Percentiles rank a stretch among this genome's conserved stretches.
phyloP scores from a whole-genome alignment of 2,797 vertebrate genomes.

The Anisognathus igniventris region DNA sequence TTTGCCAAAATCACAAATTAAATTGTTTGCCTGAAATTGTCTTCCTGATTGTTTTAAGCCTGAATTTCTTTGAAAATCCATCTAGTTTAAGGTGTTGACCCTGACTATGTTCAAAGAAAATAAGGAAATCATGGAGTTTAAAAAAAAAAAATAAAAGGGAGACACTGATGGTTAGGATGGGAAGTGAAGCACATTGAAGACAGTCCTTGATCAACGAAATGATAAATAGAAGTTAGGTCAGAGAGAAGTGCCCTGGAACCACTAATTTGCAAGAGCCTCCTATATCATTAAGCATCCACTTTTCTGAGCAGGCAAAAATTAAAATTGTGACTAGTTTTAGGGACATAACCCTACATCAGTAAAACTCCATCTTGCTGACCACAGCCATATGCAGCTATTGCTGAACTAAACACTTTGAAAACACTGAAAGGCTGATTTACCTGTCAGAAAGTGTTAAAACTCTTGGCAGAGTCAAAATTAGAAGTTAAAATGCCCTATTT shows the following conservation, averaged over 20 bases:
- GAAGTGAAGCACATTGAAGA: neutral
- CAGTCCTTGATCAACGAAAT: neutral
- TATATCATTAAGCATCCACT: neutral
- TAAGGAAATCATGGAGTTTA: neutral
- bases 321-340: neutral
- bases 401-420: constrained; percentile 56
- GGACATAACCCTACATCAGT: neutral
- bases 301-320: neutral
- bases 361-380: neutral
- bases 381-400: constrained; percentile 7
- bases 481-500: constrained; percentile 2
- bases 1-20: neutral
- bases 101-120: neutral
- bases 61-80: neutral
- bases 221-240: neutral
- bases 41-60: neutral
- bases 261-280: neutral
- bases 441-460: constrained; percentile 35
- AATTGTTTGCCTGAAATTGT: neutral
- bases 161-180: neutral
- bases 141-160: neutral
- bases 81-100: neutral
- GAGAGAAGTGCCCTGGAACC: neutral
- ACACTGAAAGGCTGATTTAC: constrained; percentile 9
- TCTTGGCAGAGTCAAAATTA: constrained; percentile 26